Conservation (phyloP, 1,140 invertebrate genomes). For the Riptortus pedestris region DNA sequence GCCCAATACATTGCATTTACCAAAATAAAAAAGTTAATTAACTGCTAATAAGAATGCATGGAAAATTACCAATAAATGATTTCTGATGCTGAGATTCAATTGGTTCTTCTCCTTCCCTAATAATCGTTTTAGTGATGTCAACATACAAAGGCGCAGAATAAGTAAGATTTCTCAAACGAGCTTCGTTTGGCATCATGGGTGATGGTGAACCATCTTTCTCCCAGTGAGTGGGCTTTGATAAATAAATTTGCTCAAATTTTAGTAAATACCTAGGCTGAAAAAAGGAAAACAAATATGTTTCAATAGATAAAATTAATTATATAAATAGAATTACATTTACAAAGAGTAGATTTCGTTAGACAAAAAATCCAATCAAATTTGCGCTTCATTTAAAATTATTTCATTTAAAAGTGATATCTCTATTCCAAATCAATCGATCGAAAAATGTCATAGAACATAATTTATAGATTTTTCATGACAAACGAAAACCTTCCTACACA, state of each 20-base stretch:
- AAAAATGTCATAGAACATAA: too few species aligned
- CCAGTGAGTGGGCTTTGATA: constrained; percentile 99
- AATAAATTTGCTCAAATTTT: constrained; percentile 98
- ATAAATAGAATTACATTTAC: neutral
- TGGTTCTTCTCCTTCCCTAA: constrained; percentile 81
- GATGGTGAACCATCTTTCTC: constrained; percentile 97
- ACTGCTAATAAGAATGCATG: neutral
- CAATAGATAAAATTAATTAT: neutral
- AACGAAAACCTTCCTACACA: too few species aligned
- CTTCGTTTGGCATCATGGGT: constrained; percentile 99
- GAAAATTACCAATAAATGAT: constrained; percentile 75
- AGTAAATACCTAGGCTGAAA: constrained; percentile 72
- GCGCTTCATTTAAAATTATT: too few species aligned
- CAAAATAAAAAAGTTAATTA: neutral
- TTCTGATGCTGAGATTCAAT: constrained; percentile 92
- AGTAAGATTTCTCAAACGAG: constrained; percentile 72
- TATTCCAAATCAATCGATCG: too few species aligned
- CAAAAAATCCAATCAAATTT: neutral
- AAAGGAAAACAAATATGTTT: neutral
- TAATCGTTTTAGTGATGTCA: constrained; percentile 92
- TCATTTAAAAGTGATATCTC: too few species aligned
- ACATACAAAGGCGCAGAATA: constrained; percentile 98
- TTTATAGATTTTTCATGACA: too few species aligned
- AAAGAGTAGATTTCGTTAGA: constrained; percentile 27
- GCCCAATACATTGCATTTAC: too few species aligned